Evolutionary conservation across 2,113 vertebrate genomes (phyloP), one percentile per base, ranked within the genome.

Genomic region (Sander lucioperca): DNA sequence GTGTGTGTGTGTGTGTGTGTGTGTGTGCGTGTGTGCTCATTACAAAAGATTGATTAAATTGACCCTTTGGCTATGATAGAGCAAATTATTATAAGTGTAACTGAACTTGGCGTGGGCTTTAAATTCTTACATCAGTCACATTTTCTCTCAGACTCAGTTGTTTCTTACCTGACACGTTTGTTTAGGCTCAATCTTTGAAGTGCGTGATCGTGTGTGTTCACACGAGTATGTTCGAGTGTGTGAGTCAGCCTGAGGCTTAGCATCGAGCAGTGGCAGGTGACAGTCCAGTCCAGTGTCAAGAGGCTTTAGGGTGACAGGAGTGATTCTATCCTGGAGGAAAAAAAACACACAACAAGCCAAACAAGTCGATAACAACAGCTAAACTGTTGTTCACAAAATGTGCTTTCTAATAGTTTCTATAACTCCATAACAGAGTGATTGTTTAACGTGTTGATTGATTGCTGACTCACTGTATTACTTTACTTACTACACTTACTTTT

Each of bases 261-360:
- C 61, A 67, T 84, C 85, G 83, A 79, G 85, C 83, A 18, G 82
- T 91, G 90, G 88, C 89, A 92, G 91, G 91, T 92, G 90, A 92
- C 89, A 84, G 88, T 91, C 85, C 69, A 57, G 77, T 74, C 86
- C 71, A 79, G 74, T 87, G 90, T 91, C 90, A 87, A 83, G 85
- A 89, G 85, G 86, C 88, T 91, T 88, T 87, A 80, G 63, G 79
- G 75, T 83, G 91, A 91, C 86, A 87, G 64, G 75, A 87, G 80
- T 73, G 77, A 91, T 87, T 88, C 62, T 84, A 58, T 86, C 83
- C 74, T 64, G 61, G 39, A 83, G 81, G 19, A 84, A 47, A 36
- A 63, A 84, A 85, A 45, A 64, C 62, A 62, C 59, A 54, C 65
- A 70, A 76, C 83, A 67, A 80, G 77, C 64, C 74, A 80, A 78